A percentile compares a stretch with the other conserved stretches of the same genome.
These are phyloP conservation scores for Miltochrista miniata DNA, from an alignment of 2,888 invertebrate species.

Conservation along the genomic window DNA sequence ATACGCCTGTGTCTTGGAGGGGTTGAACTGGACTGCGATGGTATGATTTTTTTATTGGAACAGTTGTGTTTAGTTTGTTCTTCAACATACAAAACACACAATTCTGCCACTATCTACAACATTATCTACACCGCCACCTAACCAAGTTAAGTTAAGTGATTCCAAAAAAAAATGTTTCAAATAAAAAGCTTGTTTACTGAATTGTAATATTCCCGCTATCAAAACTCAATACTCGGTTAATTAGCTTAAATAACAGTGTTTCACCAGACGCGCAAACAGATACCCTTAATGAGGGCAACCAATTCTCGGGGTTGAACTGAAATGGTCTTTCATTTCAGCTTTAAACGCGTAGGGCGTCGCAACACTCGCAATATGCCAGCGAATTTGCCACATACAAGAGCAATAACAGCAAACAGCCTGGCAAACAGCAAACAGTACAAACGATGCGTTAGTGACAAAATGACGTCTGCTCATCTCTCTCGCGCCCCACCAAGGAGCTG, in stretches of 20 bases:
- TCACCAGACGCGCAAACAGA: conserved; percentile 79
- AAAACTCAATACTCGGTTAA: conserved; percentile 75
- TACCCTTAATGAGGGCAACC: conserved; percentile 77
- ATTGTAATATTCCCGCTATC: conserved; percentile 66
- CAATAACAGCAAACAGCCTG: conserved; percentile 79
- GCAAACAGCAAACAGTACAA: conserved; percentile 73
- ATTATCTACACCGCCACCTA: too few species aligned
- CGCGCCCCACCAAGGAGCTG: conserved; percentile 41
- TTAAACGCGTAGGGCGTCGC: conserved; percentile 66
- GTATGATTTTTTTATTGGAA: too few species aligned
- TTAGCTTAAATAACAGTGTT: conserved; percentile 79
- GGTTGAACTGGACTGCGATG: too few species aligned
- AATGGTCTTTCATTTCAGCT: conserved; percentile 73
- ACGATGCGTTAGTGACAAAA: conserved; percentile 80
- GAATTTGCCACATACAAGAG: conserved; percentile 80
- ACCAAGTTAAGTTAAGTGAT: conserved; percentile 39
- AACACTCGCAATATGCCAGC: conserved; percentile 66
- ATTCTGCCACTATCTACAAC: too few species aligned
- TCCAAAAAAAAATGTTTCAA: conserved; percentile 37
- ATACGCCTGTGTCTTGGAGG: too few species aligned
- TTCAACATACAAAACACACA: not conserved
- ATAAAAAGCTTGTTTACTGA: conserved; percentile 54
- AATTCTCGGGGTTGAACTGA: conserved; percentile 67
- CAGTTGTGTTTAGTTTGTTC: too few species aligned
- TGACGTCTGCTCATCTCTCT: conserved; percentile 59